Base-by-base conservation (phyloP, 2,888 invertebrate genomes). In the Pseudoips prasinana region DNA sequence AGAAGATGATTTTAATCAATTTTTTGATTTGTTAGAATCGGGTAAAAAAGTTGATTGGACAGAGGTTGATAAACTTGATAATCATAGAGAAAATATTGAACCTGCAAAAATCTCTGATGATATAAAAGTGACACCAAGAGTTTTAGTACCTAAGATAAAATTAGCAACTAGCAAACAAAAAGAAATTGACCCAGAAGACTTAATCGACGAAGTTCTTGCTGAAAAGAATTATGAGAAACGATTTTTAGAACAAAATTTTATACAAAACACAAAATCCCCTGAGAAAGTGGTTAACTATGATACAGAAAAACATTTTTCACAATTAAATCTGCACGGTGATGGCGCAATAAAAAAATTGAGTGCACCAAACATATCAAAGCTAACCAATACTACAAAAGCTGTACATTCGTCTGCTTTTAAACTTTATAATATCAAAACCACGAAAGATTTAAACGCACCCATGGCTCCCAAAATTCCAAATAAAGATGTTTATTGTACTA, bases 1-100 rank as follows among this genome's bases (percentile, higher is more conserved):
- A 0, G 33, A 51, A 20, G 7, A 19, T 19, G 51, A 24, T 29
- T 46, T 40, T 7, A 38, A 31, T 5, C 4, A 32, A 0, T 50
- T 54, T 19, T 40, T 44, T 3, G 54, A 54, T 23, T 35, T 28
- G 9, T 10, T 39, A 0, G 54, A 54, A 9, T 31, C 46, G 5
- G 44, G 46, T 6, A 1, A 45, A 9, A 50, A 42, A n/a, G 10
- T 36, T 20, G 42, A 46, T 23, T 53, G 50, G 39, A 19, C 9
- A 0, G 27, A 36, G 3, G 28, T 7, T 17, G 7, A 42, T 20
- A n/a, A n/a, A n/a, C n/a, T n/a, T n/a, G n/a, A n/a, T n/a, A n/a
- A n/a, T n/a, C n/a, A n/a, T n/a, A n/a, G n/a, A n/a, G n/a, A n/a
- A n/a, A n/a, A n/a, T n/a, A n/a, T n/a, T n/a, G n/a, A n/a, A n/a